Conservation (phyloP, 2,113 vertebrate genomes). For the Asarcornis scutulata region DNA sequence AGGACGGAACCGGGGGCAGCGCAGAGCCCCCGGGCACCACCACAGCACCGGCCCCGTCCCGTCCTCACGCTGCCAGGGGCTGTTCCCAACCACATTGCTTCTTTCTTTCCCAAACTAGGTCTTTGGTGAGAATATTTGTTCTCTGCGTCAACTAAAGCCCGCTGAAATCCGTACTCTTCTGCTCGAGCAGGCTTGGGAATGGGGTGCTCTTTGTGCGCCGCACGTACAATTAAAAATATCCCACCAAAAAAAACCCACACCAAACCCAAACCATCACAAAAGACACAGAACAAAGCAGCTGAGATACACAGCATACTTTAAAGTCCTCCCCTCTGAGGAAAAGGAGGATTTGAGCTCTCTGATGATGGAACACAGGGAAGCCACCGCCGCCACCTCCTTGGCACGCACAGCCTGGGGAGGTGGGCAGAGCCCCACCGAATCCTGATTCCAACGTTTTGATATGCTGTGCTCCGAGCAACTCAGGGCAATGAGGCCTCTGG, state of each 20-base stretch:
- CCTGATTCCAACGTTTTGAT: neutral
- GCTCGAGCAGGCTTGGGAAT: neutral
- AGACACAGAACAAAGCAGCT: neutral
- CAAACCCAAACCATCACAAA: neutral
- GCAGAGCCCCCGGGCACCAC: neutral
- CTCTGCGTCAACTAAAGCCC: neutral
- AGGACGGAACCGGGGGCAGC: neutral
- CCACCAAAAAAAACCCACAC: neutral
- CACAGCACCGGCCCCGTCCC: neutral
- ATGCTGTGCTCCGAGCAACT: neutral
- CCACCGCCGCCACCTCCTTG: too few relatives aligned
- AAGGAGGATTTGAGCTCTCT: neutral
- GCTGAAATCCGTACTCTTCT: neutral
- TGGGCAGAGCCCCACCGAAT: neutral
- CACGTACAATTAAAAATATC: neutral
- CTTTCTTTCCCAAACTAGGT: neutral
- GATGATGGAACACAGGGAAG: too few relatives aligned
- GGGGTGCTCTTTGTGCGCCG: neutral
- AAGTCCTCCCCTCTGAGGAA: neutral
- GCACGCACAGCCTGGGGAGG: too few relatives aligned
- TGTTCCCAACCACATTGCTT: neutral
- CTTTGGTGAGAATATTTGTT: neutral
- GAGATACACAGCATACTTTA: neutral
- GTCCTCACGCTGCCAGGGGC: rapidly evolving
- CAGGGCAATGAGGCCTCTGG: neutral